phyloP scores from a whole-genome alignment of 2,797 vertebrate genomes.

The Eurystomus glaucurus region DNA sequence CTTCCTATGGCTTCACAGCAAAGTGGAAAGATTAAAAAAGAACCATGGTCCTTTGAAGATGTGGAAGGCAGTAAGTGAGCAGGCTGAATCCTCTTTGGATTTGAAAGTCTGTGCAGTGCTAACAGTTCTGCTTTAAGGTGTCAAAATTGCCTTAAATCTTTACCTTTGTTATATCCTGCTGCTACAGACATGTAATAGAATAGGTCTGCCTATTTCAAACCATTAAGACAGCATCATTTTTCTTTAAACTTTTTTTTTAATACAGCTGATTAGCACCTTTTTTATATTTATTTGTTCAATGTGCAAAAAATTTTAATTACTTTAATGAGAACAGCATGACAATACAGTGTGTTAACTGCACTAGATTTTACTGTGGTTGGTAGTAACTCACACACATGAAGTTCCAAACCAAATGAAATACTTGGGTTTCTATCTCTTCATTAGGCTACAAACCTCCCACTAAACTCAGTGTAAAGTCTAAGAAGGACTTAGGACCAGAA shows the following conservation, averaged over 20 bases:
- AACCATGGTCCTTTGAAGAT: conserved; percentile 83
- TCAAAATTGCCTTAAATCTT: conserved; percentile 85
- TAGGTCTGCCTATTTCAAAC: conserved; percentile 45
- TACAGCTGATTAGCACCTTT: conserved; percentile 48
- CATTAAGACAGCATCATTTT: conserved; percentile 66
- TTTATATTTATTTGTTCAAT: conserved; percentile 37
- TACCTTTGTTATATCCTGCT: conserved; percentile 78
- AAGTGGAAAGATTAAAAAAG: conserved; percentile 81
- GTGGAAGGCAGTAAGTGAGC: conserved; percentile 82
- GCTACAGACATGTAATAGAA: conserved; percentile 61
- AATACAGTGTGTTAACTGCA: background rate
- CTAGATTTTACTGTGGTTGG: background rate
- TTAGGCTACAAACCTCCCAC: background rate
- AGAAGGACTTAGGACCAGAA: background rate
- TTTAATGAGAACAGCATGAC: background rate
- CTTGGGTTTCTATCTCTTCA: background rate
- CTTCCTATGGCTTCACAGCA: conserved; percentile 78
- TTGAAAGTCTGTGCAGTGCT: conserved; percentile 76
- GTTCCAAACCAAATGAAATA: background rate
- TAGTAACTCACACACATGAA: background rate
- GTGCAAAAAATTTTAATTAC: conserved; percentile 50
- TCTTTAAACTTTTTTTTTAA: conserved; percentile 51
- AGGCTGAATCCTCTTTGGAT: conserved; percentile 82
- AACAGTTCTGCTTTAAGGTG: conserved; percentile 79
- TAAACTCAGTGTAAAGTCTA: background rate